Evolutionary conservation across 1,140 invertebrate genomes (phyloP).

Genomic region (Phenacoccus solenopsis): DNA sequence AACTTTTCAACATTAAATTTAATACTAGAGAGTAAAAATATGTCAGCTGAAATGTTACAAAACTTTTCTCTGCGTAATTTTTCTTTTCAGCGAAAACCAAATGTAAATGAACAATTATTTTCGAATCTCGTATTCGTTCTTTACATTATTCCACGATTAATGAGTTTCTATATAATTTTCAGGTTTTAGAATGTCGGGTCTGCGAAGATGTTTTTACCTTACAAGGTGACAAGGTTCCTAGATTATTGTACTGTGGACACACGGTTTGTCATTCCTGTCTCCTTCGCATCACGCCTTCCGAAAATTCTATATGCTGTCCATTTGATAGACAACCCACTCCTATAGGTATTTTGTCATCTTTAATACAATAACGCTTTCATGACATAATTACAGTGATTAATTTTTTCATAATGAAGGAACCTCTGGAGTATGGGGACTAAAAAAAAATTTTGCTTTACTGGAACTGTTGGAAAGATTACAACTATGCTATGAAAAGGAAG

Average conservation of each 20-base stretch:
- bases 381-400: conserved; percentile 20
- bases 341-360: conserved; percentile 34
- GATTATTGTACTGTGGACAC: conserved; percentile 47
- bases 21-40: no score
- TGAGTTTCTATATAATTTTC: neutral
- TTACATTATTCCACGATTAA: neutral
- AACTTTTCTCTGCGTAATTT: neutral
- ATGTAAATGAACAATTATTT: neutral
- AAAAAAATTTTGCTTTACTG: conserved; percentile 50
- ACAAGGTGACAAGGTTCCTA: conserved; percentile 46
- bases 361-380: conserved; percentile 13
- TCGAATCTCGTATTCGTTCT: neutral
- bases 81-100: neutral
- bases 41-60: neutral
- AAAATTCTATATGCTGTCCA: conserved; percentile 41
- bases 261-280: conserved; percentile 49
- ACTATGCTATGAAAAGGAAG: conserved; percentile 29
- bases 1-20: no score
- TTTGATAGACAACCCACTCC: conserved; percentile 49
- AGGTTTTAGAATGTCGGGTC: conserved; percentile 47
- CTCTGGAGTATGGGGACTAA: conserved; percentile 45
- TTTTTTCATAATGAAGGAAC: conserved; percentile 31
- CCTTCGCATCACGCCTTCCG: conserved; percentile 36
- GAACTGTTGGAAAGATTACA: conserved; percentile 45
- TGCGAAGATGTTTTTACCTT: conserved; percentile 48